phyloP scores from a whole-genome alignment of 2,113 vertebrate genomes.

The Microtus oregoni region DNA sequence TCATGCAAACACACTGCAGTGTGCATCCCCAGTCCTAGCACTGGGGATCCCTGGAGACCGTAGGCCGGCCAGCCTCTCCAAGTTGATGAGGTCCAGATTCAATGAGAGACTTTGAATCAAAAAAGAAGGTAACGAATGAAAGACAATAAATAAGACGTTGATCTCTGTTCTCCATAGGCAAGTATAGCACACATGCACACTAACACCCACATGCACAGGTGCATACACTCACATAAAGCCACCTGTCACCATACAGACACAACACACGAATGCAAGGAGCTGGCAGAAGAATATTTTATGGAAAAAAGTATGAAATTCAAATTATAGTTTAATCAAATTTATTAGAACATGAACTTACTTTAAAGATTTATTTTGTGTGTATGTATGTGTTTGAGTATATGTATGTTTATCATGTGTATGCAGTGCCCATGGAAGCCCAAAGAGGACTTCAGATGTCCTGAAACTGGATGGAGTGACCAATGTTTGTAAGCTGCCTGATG shows the following conservation, averaged over 20 bases:
- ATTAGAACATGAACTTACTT: background rate
- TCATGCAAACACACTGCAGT: too few relatives aligned
- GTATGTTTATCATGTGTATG: background rate
- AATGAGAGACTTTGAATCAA: background rate
- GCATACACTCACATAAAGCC: background rate
- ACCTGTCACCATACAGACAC: background rate
- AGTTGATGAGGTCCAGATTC: background rate
- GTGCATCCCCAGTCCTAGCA: background rate
- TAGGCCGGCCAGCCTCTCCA: background rate
- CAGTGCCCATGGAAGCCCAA: background rate
- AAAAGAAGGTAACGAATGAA: background rate
- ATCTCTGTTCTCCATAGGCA: background rate
- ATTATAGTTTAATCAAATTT: background rate
- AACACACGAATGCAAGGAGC: background rate
- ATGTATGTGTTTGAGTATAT: background rate
- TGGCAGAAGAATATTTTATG: background rate
- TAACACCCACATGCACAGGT: background rate
- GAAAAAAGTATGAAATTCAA: background rate
- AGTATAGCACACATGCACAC: background rate
- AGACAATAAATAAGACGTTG: background rate
- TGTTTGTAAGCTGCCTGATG: background rate
- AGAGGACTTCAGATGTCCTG: background rate
- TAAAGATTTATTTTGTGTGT: background rate
- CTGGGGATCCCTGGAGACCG: background rate
- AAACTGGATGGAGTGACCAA: background rate